These are phyloP conservation scores for Cyrtonyx montezumae DNA, from an alignment of 2,113 vertebrate genomes.

Conservation along the genomic window DNA sequence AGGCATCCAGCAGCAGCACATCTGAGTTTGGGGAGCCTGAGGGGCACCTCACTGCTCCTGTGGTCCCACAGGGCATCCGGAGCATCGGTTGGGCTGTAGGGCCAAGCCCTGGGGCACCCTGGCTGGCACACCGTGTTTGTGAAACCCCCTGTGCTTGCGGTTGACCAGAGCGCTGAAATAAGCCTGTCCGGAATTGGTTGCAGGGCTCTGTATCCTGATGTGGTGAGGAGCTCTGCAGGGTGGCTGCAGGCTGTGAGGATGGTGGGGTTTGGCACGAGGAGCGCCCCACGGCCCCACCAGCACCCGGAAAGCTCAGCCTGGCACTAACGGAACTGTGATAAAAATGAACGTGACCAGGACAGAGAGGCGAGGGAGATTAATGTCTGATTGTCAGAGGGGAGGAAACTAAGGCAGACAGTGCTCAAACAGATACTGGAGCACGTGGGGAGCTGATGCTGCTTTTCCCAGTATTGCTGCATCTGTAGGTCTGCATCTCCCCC, in stretches of 20 bases:
- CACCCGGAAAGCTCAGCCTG: slow-evolving; percentile 81
- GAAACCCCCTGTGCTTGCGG: slow-evolving; percentile 80
- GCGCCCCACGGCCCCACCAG: slow-evolving; percentile 37
- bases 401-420: slow-evolving; percentile 62
- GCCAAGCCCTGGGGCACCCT: slow-evolving; percentile 27
- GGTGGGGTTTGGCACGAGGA: slow-evolving; percentile 50
- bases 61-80: neutral
- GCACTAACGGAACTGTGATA: slow-evolving; percentile 84
- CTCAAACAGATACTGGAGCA: slow-evolving; percentile 44
- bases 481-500: neutral
- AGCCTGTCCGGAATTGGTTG: slow-evolving; percentile 84
- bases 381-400: slow-evolving; percentile 80
- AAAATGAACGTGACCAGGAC: slow-evolving; percentile 82
- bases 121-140: slow-evolving; percentile 76
- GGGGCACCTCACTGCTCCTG: neutral
- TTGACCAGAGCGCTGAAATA: slow-evolving; percentile 85
- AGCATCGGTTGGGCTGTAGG: slow-evolving; percentile 75
- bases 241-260: slow-evolving; percentile 55
- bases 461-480: neutral
- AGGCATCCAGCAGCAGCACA: neutral
- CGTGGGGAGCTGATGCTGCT: neutral
- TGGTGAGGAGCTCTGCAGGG: slow-evolving; percentile 78
- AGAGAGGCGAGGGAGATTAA: slow-evolving; percentile 76
- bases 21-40: neutral
- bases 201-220: slow-evolving; percentile 85